Evolutionary conservation across 1,140 invertebrate species (phyloP), one percentile per base, ranked within the genome.

Genomic region (Parasteatoda tepidariorum): DNA sequence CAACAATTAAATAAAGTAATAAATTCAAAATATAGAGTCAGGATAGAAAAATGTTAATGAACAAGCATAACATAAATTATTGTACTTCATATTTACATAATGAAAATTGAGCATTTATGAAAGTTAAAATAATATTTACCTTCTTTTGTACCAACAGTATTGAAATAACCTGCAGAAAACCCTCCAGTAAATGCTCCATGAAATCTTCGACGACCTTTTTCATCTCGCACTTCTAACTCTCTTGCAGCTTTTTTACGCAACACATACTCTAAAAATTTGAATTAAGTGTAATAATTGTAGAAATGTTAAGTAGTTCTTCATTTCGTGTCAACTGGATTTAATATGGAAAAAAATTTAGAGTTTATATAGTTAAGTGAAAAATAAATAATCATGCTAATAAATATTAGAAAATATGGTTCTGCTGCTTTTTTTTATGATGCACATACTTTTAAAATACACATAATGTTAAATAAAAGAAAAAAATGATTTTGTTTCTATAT

Each of bases 181-280:
- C 98, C 98, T 2, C 98, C 98, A 6, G 98, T 99, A 88, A 99
- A 99, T 0, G 98, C 98, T 48, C 98, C 98, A 91, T 99, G 98
- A 89, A 99, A 99, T 86, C 98, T 89, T 31, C 96, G 90, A 86
- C 95, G 91, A 1, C 97, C 98, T 89, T 96, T 92, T 66, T 93
- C 93, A 90, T 99, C 98, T 67, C 93, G 94, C 0, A 95, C 97
- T 86, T 94, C 93, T 89, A 98, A 95, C 87, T 99, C 96, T 89
- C 96, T 94, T 30, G 94, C 91, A 13, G 95, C 94, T 85, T 94
- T 95, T 87, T 96, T 97, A 59, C 92, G 91, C 3, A 94, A 93
- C 57, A 95, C 88, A 84, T 92, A 92, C 89, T 96, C 95, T 74
- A 54, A 59, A 75, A 38, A 2, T 59, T 34, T 22, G 61, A 6